Base-by-base conservation (phyloP, 2,113 vertebrate species). In the Hemibagrus wyckioides region DNA sequence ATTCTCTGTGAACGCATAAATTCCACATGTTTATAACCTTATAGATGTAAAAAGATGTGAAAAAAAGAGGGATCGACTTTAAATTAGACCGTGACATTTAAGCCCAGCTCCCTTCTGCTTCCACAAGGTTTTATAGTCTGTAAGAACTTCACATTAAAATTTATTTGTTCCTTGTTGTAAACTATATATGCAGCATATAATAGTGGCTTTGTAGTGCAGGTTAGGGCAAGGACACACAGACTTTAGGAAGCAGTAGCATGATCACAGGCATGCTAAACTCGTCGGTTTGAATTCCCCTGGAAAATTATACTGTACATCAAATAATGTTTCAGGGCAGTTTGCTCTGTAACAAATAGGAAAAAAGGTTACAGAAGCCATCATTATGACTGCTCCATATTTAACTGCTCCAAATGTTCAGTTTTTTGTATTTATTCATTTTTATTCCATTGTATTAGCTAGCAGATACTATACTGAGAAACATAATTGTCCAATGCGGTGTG, bases 131-230 rank as follows among this genome's bases (percentile, higher is more conserved):
- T 86, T 83, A 71, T 77, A 65, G 80, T 11, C 56, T 65, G 59
- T 83, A 83, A 77, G 69, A 82, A 44, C 80, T 69, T 80, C 61
- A 69, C 61, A 56, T 80, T 69, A 39, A 67, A 52, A 86, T 80
- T 56, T 54, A 56, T 86, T 80, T 80, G 44, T 41, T 80, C 14
- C 56, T 83, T 61, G 80, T 50, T 87, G 54, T 87, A 50, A 81
- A 86, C 17, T 69, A 54, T 63, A 61, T 61, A 30, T 63, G 25
- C 56, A 50, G 84, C 33, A 15, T 57, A 39, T 65, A 36, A 79
- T 17, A 25, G 30, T 80, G 57, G 36, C 52, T 61, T 76, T 76
- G 75, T 77, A 48, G 73, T 33, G 17, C 56, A 50, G 77, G 44
- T 52, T 80, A 85, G 57, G n/a, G 28, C 17, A 30, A 9, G 14